These are phyloP conservation scores for Pseudomyrmex gracilis DNA, from an alignment of 1,140 invertebrate species.

Conservation along the genomic window DNA sequence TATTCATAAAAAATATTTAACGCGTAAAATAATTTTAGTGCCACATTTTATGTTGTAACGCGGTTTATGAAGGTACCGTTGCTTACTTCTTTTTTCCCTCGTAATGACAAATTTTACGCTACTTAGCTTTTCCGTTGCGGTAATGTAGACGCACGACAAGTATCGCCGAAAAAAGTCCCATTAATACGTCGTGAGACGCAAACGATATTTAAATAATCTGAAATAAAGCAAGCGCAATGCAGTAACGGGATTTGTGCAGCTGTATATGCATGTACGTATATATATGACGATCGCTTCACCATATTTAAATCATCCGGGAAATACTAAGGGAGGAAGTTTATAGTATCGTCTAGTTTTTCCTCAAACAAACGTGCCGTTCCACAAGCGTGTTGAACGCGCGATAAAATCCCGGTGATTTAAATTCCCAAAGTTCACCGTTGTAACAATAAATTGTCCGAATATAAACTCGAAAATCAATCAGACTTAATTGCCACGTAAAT, in stretches of 20 bases:
- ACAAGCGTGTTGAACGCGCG: neutral
- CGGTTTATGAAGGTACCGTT: conserved; percentile 16
- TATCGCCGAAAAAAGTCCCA: conserved; percentile 18
- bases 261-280: too few relatives aligned
- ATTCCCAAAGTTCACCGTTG: conserved; percentile 6
- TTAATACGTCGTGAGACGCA: conserved; percentile 37
- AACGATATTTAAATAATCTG: conserved; percentile 41
- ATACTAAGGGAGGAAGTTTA: neutral
- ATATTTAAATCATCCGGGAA: conserved; percentile 42
- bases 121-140: conserved; percentile 18
- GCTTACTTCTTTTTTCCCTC: neutral
- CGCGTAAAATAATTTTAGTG: conserved; percentile 17
- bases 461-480: conserved; percentile 17
- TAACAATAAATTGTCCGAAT: conserved; percentile 12
- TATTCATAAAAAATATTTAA: conserved; percentile 25
- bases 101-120: conserved; percentile 9
- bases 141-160: neutral
- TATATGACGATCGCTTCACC: conserved; percentile 18
- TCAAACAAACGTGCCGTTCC: conserved; percentile 2
- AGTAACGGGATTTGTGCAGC: conserved; percentile 34
- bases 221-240: neutral
- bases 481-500: conserved; percentile 10
- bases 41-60: neutral
- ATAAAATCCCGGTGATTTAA: conserved; percentile 25
- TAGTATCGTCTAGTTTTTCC: neutral